A percentile compares a stretch with the other conserved stretches of the same genome.
These are phyloP conservation scores for Oxygymnocypris stewartii DNA, from an alignment of 2,113 vertebrate genomes.

Conservation along the genomic window DNA sequence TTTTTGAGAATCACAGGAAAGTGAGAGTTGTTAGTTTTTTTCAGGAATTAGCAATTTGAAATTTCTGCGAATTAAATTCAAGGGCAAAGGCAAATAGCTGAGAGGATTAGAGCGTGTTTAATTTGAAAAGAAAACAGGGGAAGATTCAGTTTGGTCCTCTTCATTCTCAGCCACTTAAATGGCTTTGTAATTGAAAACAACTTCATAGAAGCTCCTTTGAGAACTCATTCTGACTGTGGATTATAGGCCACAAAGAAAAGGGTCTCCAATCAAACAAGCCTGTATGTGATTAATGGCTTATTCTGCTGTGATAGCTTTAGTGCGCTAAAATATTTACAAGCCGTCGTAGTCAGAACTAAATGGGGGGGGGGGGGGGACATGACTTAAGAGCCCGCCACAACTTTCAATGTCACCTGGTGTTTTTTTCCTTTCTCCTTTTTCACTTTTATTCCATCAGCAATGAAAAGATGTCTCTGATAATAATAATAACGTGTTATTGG, in stretches of 20 bases:
- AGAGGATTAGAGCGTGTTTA: conserved; percentile 68
- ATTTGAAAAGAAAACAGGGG: conserved; percentile 68
- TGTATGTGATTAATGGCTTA: conserved; percentile 49
- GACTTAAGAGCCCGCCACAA: too few species aligned
- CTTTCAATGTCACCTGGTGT: conserved; percentile 64
- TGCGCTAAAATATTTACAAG: conserved; percentile 46
- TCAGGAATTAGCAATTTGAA: conserved; percentile 62
- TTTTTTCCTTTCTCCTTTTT: neutral
- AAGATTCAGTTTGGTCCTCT: conserved; percentile 51
- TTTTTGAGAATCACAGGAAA: conserved; percentile 46
- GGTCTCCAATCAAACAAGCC: conserved; percentile 38
- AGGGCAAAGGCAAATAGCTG: conserved; percentile 63
- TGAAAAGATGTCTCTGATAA: conserved; percentile 70
- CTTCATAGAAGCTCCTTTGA: conserved; percentile 53
- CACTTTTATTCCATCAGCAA: conserved; percentile 56
- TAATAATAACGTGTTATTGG: conserved; percentile 69
- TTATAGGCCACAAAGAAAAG: conserved; percentile 45
- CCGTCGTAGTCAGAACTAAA: neutral
- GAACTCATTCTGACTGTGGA: conserved; percentile 51
- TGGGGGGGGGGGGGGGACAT: neutral
- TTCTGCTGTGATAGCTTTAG: conserved; percentile 40
- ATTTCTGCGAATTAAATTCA: conserved; percentile 64
- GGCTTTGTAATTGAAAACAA: conserved; percentile 64
- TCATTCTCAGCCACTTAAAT: conserved; percentile 56
- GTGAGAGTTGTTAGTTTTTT: conserved; percentile 38